Percentiles rank a stretch among this genome's conserved stretches.
phyloP scores from a whole-genome alignment of 2,888 invertebrate species.

The Falcaria lacertinaria region DNA sequence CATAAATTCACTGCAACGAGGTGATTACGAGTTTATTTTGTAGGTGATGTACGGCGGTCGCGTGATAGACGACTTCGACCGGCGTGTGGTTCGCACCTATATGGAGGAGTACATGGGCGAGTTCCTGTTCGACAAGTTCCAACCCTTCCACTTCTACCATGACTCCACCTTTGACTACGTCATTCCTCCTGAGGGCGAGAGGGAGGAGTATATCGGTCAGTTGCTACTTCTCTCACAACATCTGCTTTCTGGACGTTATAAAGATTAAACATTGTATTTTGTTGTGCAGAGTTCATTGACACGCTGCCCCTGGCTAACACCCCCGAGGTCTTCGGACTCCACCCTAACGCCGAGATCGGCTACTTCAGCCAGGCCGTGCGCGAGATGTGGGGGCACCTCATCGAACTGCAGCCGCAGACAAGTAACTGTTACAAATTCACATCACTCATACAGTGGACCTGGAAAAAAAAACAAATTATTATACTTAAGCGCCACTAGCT shows the following conservation, averaged over 20 bases:
- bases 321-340: constrained; percentile 94
- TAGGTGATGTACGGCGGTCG: constrained; percentile 97
- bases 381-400: constrained; percentile 91
- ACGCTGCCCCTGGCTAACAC: constrained; percentile 89
- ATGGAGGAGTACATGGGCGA: constrained; percentile 98
- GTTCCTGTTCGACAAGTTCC: constrained; percentile 94
- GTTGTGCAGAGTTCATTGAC: constrained; percentile 85
- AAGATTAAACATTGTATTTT: too few relatives aligned
- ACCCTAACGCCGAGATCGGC: constrained; percentile 97
- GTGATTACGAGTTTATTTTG: neutral
- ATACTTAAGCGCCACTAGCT: too few relatives aligned
- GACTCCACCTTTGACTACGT: constrained; percentile 87
- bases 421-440: constrained; percentile 76
- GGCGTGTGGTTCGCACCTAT: constrained; percentile 91
- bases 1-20: too few relatives aligned
- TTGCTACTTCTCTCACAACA: neutral
- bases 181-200: constrained; percentile 84
- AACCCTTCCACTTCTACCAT: constrained; percentile 93
- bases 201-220: constrained; percentile 86
- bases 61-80: constrained; percentile 94
- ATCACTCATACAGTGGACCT: neutral
- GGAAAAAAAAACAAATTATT: too few relatives aligned
- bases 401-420: constrained; percentile 94
- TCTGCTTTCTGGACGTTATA: too few relatives aligned
- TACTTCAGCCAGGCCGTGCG: constrained; percentile 93